A percentile compares a stretch with the other conserved stretches of the same genome.
Conservation (phyloP, 1,140 invertebrate species). For the Lineus longissimus region DNA sequence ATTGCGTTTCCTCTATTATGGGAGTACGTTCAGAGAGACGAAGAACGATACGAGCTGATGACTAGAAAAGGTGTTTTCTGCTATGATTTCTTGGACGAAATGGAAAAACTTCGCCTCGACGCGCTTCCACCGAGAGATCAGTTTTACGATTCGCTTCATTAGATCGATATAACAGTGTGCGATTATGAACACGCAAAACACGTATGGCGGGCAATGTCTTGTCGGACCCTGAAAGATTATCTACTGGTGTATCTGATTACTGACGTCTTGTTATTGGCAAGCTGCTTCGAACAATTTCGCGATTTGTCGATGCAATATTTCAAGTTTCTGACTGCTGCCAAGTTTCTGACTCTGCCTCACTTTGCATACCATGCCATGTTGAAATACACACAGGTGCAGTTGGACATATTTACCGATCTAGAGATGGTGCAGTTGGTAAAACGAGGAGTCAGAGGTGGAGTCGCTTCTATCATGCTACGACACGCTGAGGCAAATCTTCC, state of each 20-base stretch:
- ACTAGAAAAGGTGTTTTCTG: not conserved
- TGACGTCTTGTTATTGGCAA: slow-evolving; percentile 1
- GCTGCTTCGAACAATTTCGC: not conserved
- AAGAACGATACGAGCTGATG: not conserved
- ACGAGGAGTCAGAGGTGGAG: not conserved
- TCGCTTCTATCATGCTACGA: not conserved
- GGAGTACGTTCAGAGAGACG: too few relatives aligned
- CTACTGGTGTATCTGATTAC: not conserved
- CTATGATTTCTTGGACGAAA: not conserved
- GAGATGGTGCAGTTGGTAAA: not conserved
- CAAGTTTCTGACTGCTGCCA: not conserved
- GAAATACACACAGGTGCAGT: not conserved
- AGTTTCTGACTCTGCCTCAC: not conserved
- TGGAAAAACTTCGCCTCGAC: not conserved
- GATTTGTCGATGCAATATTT: not conserved
- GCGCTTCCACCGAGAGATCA: not conserved
- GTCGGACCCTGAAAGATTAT: not conserved
- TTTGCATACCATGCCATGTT: not conserved
- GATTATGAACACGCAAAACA: not conserved
- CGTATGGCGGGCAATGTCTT: not conserved
- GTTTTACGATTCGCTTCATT: not conserved
- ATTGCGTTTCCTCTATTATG: not conserved
- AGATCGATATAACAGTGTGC: not conserved
- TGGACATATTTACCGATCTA: not conserved
- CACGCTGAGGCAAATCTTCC: not conserved